Evolutionary conservation across 1,140 invertebrate species (phyloP), one percentile per base, ranked within the genome.

Genomic region (Hylaeus anthracinus): DNA sequence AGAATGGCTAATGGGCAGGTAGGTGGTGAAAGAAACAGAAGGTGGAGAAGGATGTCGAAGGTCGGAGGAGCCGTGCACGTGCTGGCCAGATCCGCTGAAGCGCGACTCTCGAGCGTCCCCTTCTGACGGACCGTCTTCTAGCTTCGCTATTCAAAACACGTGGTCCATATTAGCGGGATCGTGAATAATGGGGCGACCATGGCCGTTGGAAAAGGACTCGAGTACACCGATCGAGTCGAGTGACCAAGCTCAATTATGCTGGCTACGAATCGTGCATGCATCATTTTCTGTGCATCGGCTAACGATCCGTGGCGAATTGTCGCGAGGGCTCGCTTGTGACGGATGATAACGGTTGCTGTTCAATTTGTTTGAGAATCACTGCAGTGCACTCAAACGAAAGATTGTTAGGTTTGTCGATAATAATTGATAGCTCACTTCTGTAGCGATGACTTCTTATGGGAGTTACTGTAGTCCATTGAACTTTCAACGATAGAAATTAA

Each of bases 111-210:
- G 70, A 81, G 15, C 48, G 60, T 82, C 69, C 81, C 83, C 78
- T 79, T 64, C 56, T 60, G 15, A 1, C 53, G 56, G 72, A 61
- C 61, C 84, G 81, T 81, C 77, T 86, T 83, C 79, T 86, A 69
- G 67, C 63, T 70, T 72, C 76, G 86, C 84, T 72, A 89, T 89
- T 89, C 86, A 88, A 89, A 89, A 86, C 87, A 89, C 86, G 87
- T 87, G 88, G 88, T 83, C 81, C 83, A 82, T 87, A 89, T 86
- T 87, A 88, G 86, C 86, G 69, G 72, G 72, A 84, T 76, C 79
- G 87, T 79, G 83, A 85, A 88, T 87, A 87, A 89, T 80, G 79
- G 79, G 60, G 55, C 37, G 65, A 55, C 61, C 63, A 41, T 58
- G 60, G 63, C 15, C 39, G 69, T 67, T 60, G 67, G 71, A 69